Conservation (phyloP, 1,140 invertebrate genomes). For the Lepidurus couesii region DNA sequence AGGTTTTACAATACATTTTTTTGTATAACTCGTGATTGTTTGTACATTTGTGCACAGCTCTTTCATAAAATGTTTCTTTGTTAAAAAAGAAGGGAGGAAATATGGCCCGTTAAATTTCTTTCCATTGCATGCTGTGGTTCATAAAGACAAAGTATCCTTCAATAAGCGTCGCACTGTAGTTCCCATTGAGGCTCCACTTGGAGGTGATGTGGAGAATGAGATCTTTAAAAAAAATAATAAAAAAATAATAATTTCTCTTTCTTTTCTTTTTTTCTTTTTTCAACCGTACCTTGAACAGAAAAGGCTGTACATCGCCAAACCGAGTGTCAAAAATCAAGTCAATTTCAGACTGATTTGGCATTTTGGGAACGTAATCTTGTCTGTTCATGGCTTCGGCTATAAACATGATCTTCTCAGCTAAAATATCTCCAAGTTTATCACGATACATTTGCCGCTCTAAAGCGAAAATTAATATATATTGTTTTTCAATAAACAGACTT, state of each 20-base stretch:
- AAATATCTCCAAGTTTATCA: constrained; percentile 81
- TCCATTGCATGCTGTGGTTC: constrained; percentile 42
- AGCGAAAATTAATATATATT: constrained; percentile 38
- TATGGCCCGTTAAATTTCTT: constrained; percentile 2
- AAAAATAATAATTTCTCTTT: background rate
- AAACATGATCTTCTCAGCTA: constrained; percentile 87
- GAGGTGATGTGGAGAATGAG: constrained; percentile 66
- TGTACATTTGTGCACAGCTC: constrained; percentile 23
- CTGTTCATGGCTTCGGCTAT: constrained; percentile 92
- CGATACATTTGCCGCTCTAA: constrained; percentile 74
- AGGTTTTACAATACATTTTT: constrained; percentile 20
- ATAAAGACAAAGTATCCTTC: constrained; percentile 74
- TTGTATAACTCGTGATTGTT: constrained; percentile 20
- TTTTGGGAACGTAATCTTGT: constrained; percentile 91
- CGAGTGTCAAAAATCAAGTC: constrained; percentile 91
- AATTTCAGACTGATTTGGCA: constrained; percentile 83
- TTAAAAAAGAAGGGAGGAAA: constrained; percentile 22
- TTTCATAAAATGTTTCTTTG: constrained; percentile 19
- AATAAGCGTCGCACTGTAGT: constrained; percentile 85
- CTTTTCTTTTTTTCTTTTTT: background rate
- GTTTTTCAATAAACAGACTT: background rate
- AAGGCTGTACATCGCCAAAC: constrained; percentile 88
- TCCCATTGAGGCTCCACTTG: constrained; percentile 61
- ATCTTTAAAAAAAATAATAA: constrained; percentile 48
- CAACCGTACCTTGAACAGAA: constrained; percentile 70